These are phyloP conservation scores for Stegodyphus mimosarum DNA, from an alignment of 1,140 invertebrate genomes.

Conservation along the genomic window DNA sequence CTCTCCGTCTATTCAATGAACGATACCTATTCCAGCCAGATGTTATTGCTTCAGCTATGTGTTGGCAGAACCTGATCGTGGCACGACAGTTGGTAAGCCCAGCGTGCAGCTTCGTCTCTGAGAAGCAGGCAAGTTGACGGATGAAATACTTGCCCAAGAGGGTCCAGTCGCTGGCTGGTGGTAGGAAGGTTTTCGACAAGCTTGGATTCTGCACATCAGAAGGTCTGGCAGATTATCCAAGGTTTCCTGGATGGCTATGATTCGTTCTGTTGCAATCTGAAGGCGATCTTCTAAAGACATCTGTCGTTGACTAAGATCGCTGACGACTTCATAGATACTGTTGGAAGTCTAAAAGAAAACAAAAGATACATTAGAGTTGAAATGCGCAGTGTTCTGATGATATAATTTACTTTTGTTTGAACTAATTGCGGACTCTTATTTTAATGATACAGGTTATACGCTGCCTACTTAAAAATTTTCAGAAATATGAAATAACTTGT, in stretches of 20 bases:
- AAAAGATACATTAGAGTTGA: neutral
- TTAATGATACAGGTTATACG: too few relatives aligned
- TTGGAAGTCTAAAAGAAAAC: conserved; percentile 87
- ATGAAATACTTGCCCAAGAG: conserved; percentile 56
- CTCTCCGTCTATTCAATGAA: too few relatives aligned
- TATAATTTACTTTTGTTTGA: too few relatives aligned
- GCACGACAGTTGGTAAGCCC: conserved; percentile 47
- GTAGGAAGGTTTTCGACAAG: conserved; percentile 33
- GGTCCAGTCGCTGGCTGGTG: conserved; percentile 33
- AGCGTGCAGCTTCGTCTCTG: conserved; percentile 50
- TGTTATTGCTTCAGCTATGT: neutral
- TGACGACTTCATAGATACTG: conserved; percentile 95
- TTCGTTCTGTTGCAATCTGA: conserved; percentile 80
- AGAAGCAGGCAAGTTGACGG: conserved; percentile 48
- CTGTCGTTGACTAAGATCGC: conserved; percentile 94
- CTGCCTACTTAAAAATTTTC: too few relatives aligned
- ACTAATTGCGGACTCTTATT: too few relatives aligned
- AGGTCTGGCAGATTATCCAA: conserved; percentile 62
- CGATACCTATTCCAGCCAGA: too few relatives aligned
- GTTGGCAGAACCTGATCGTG: conserved; percentile 49
- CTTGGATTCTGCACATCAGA: conserved; percentile 39
- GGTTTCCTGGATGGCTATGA: conserved; percentile 60
- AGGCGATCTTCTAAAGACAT: conserved; percentile 89
- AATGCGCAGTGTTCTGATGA: too few relatives aligned
- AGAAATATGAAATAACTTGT: too few relatives aligned